Evolutionary conservation across 2,888 invertebrate species (phyloP), one percentile per base, ranked within the genome.

Genomic region (Drosophila vallismaia): DNA sequence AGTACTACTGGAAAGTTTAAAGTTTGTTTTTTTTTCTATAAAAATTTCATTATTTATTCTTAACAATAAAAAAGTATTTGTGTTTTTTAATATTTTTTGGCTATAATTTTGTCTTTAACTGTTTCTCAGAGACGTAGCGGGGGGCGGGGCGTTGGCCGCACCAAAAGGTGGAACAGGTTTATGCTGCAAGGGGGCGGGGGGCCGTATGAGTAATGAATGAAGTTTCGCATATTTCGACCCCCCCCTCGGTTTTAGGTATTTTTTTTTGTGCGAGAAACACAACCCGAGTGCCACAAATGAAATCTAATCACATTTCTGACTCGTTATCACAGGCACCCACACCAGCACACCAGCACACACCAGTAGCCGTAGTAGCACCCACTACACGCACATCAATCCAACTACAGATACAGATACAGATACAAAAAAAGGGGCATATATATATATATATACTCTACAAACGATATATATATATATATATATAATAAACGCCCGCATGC

Each of bases 241-340:
- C 64, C 64, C 45, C 45, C 12, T 19, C 29, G 14, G 31, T 26
- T 10, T 53, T 33, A 19, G 28, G 19, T 24, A n/a, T 14, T 42
- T 52, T 12, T 46, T 19, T 1, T 44, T 56, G 33, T 44, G 46
- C 62, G 38, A 36, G 36, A 1, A 8, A 33, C 33, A 33, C 72
- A 75, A 71, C 66, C 62, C 60, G 38, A 69, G 59, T 60, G 76
- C 45, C 76, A 58, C 67, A 71, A 70, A 74, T 73, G 76, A 71
- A 82, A 82, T 82, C 82, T 82, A 86, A 82, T 86, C 82, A 50
- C 63, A 58, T 71, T 71, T 71, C 59, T 33, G 60, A 67, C 68
- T 76, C 51, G 71, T 83, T 82, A 82, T 82, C 82, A 83, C 51
- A 73, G 46, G 50, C 51, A 63, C 52, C 49, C 55, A 55, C 64